These are phyloP conservation scores for Mythimna ferrago DNA, from an alignment of 2,888 invertebrate genomes.

Conservation along the genomic window DNA sequence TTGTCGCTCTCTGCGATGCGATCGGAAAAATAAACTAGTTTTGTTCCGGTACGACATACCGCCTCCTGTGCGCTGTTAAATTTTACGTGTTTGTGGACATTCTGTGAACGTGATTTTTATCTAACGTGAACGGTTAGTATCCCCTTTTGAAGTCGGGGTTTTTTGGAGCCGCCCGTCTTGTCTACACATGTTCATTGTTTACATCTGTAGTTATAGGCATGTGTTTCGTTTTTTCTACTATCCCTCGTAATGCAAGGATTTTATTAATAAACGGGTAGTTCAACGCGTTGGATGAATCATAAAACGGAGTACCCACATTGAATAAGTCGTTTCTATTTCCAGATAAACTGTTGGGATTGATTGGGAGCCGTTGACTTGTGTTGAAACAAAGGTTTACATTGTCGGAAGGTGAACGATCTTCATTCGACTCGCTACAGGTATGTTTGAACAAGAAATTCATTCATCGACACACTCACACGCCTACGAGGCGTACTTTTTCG, in stretches of 20 bases:
- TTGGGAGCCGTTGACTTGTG: conserved; percentile 87
- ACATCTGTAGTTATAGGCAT: conserved; percentile 84
- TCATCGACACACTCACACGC: conserved; percentile 64
- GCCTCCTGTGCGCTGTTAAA: conserved; percentile 81
- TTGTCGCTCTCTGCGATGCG: conserved; percentile 81
- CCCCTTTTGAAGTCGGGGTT: conserved; percentile 65
- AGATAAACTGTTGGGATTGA: conserved; percentile 89
- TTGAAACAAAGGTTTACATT: conserved; percentile 88
- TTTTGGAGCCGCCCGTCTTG: conserved; percentile 70
- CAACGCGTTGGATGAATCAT: conserved; percentile 80
- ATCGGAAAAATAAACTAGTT: conserved; percentile 89
- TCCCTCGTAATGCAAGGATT: conserved; percentile 78
- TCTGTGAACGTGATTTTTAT: conserved; percentile 83
- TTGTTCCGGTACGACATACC: conserved; percentile 84
- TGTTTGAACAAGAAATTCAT: conserved; percentile 79
- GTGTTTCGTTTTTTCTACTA: conserved; percentile 80
- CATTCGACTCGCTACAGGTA: conserved; percentile 85
- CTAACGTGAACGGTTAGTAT: conserved; percentile 87
- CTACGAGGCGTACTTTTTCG: conserved; percentile 69
- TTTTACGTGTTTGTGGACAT: conserved; percentile 85
- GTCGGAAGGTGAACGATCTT: conserved; percentile 88
- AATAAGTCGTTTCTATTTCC: conserved; percentile 89
- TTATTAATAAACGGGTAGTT: conserved; percentile 82
- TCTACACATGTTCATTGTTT: conserved; percentile 84
- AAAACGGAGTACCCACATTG: conserved; percentile 83